Evolutionary conservation across 2,888 invertebrate genomes (phyloP).

Genomic region (Dolichopus griseipennis): DNA sequence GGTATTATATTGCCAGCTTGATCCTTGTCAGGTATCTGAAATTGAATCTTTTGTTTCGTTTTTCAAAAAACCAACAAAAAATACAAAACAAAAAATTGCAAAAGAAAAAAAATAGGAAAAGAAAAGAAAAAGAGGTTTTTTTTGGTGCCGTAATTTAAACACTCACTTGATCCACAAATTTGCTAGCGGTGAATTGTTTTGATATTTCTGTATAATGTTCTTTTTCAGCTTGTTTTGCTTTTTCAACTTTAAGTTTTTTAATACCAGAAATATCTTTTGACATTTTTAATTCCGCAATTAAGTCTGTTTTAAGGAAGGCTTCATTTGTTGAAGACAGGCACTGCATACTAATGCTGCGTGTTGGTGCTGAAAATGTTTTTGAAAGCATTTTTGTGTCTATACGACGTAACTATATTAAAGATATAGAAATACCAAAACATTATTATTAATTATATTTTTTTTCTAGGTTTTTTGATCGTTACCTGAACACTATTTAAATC

Average conservation of each 20-base stretch:
- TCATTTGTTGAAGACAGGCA: constrained; percentile 58
- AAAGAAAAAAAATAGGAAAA: constrained; percentile 20
- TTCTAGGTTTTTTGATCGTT: constrained; percentile 14
- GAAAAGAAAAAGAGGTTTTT: constrained; percentile 23
- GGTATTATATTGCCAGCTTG: constrained; percentile 82
- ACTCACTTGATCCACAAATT: constrained; percentile 83
- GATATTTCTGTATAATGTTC: constrained; percentile 76
- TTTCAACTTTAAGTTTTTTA: constrained; percentile 83
- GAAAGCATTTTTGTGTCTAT: constrained; percentile 62
- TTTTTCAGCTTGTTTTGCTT: constrained; percentile 72
- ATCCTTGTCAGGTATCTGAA: constrained; percentile 81
- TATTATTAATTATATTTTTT: not conserved
- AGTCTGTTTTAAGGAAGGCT: constrained; percentile 69
- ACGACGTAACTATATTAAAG: constrained; percentile 51
- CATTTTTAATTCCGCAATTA: constrained; percentile 86
- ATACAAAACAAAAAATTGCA: constrained; percentile 24
- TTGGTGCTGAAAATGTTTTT: constrained; percentile 78
- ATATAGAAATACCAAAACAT: not conserved
- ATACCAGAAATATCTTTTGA: constrained; percentile 91
- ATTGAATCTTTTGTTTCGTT: constrained; percentile 34
- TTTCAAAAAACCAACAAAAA: constrained; percentile 19
- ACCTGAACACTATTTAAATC: constrained; percentile 72
- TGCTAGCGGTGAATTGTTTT: constrained; percentile 73
- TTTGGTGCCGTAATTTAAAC: not conserved
- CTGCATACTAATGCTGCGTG: constrained; percentile 66